Evolutionary conservation across 2,888 invertebrate genomes (phyloP).

Genomic region (Cheilosia grossa): DNA sequence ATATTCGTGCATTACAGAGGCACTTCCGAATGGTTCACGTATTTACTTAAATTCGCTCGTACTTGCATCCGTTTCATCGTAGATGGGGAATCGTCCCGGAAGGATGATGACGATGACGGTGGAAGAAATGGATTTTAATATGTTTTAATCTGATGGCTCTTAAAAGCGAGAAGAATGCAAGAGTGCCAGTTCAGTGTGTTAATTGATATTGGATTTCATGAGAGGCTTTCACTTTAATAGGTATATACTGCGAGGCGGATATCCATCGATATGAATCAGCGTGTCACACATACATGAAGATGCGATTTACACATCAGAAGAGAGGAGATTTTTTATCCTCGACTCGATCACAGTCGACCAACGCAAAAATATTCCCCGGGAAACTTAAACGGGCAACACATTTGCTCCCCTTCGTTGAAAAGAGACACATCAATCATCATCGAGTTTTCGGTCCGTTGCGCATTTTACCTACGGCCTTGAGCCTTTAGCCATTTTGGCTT

Average conservation of each 20-base stretch:
- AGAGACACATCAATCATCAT: too few relatives aligned
- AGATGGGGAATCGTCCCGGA: not conserved
- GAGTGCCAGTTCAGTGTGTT: not conserved
- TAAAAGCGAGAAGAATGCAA: constrained; percentile 14
- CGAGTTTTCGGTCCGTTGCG: too few relatives aligned
- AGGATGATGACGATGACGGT: constrained; percentile 9
- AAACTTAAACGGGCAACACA: too few relatives aligned
- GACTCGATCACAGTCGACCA: too few relatives aligned
- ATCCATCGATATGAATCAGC: too few relatives aligned
- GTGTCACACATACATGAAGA: too few relatives aligned
- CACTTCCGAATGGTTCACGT: constrained; percentile 44
- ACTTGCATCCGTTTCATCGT: not conserved
- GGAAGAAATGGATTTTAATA: constrained; percentile 45
- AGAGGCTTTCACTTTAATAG: constrained; percentile 12
- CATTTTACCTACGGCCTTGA: too few relatives aligned
- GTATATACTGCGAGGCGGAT: not conserved
- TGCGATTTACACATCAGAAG: too few relatives aligned
- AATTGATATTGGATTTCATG: constrained; percentile 45
- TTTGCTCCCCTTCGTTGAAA: too few relatives aligned
- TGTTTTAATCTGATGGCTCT: constrained; percentile 61
- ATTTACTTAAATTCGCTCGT: not conserved
- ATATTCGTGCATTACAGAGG: constrained; percentile 3
- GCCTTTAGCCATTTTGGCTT: too few relatives aligned
- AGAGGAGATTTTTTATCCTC: too few relatives aligned
- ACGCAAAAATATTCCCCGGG: too few relatives aligned